phyloP scores from a whole-genome alignment of 2,888 invertebrate species.

The Diploptera punctata region DNA sequence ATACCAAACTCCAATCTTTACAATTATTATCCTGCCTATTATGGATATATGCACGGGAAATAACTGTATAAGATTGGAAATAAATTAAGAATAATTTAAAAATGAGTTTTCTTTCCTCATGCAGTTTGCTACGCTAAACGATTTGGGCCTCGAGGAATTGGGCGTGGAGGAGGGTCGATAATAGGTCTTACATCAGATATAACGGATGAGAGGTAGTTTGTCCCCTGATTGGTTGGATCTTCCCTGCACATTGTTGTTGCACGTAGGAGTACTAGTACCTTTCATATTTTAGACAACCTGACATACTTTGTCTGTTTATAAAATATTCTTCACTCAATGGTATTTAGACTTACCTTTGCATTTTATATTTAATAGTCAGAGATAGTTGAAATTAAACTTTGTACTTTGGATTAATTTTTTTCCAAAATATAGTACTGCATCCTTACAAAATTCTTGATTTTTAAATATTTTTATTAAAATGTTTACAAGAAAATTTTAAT shows the following conservation, averaged over 20 bases:
- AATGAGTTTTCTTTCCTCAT: not conserved
- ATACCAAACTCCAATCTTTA: not conserved
- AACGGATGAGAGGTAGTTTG: slow-evolving; percentile 76
- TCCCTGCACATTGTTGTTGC: not conserved
- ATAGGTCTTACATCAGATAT: slow-evolving; percentile 86
- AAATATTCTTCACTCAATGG: no score
- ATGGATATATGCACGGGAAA: not conserved
- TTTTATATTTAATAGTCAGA: no score
- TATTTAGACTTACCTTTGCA: no score
- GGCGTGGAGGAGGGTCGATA: slow-evolving; percentile 87
- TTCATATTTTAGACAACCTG: no score
- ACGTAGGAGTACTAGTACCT: not conserved
- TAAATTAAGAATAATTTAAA: not conserved
- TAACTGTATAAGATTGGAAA: not conserved
- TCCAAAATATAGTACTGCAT: no score
- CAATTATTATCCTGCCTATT: not conserved
- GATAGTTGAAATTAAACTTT: no score
- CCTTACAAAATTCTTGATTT: no score
- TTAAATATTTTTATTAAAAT: no score
- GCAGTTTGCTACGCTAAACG: slow-evolving; percentile 95
- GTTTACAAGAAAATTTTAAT: no score
- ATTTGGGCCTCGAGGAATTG: slow-evolving; percentile 94
- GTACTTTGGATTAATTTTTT: no score
- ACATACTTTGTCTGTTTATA: no score
- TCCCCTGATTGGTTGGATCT: slow-evolving; percentile 11